Evolutionary conservation across 2,113 vertebrate species (phyloP).

Genomic region (Microcebus ravelobensis): DNA sequence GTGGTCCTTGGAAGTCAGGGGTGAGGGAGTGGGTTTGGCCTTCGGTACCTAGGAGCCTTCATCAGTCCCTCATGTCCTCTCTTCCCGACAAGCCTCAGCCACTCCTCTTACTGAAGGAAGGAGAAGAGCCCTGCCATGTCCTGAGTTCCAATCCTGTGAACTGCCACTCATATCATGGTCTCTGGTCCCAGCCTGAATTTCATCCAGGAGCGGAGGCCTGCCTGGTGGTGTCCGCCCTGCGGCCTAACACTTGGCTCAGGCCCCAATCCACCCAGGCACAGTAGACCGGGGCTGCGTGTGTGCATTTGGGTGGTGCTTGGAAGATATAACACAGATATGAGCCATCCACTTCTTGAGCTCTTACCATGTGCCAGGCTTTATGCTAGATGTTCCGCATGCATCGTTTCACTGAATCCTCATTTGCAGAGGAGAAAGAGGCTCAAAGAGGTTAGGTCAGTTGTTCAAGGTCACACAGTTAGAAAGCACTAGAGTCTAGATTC

Average conservation of each 20-base stretch:
- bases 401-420: not conserved
- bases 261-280: not conserved
- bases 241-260: not conserved
- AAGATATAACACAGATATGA: not conserved
- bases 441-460: not conserved
- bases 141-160: not conserved
- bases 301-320: not conserved
- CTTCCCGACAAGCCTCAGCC: not conserved
- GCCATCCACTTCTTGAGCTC: not conserved
- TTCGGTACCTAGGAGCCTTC: not conserved
- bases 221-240: not conserved
- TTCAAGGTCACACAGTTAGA: slow-evolving; percentile 25
- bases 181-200: not conserved
- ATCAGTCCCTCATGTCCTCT: not conserved
- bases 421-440: slow-evolving; percentile 18
- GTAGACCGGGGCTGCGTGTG: not conserved
- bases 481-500: not conserved
- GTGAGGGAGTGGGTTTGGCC: not conserved
- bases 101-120: not conserved
- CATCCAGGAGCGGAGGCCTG: not conserved
- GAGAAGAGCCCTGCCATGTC: not conserved
- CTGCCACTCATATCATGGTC: not conserved
- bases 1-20: not conserved
- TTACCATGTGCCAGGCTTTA: not conserved
- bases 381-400: not conserved